Conservation (phyloP, 2,888 invertebrate species). For the Chloroclysta siterata region DNA sequence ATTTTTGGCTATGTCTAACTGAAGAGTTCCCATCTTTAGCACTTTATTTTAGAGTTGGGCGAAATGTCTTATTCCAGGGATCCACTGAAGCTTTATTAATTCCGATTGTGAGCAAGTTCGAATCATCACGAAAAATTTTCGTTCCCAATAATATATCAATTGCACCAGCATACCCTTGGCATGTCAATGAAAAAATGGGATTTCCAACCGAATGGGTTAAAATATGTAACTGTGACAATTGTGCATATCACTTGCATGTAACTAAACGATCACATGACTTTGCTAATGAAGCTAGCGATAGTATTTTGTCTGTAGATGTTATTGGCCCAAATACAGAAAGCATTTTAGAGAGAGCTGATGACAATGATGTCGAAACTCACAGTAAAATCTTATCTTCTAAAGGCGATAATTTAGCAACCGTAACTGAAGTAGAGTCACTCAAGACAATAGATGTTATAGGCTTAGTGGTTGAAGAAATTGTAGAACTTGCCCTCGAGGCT, state of each 20-base stretch:
- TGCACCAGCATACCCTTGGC: constrained; percentile 67
- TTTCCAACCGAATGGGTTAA: constrained; percentile 56
- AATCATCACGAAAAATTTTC: constrained; percentile 42
- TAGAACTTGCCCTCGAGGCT: constrained; percentile 58
- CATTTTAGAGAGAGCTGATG: constrained; percentile 47
- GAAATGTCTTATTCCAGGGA: constrained; percentile 44
- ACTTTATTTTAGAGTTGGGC: constrained; percentile 63
- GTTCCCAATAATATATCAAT: constrained; percentile 58
- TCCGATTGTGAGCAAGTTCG: constrained; percentile 56
- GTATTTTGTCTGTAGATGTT: constrained; percentile 47
- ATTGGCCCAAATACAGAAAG: constrained; percentile 52
- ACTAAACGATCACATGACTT: constrained; percentile 53
- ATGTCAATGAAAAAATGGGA: constrained; percentile 51
- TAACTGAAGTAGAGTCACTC: constrained; percentile 36
- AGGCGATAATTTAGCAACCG: constrained; percentile 9
- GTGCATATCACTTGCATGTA: constrained; percentile 59
- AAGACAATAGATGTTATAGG: constrained; percentile 46
- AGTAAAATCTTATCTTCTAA: constrained; percentile 42
- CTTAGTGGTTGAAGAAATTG: constrained; percentile 51
- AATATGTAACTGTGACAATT: constrained; percentile 52
- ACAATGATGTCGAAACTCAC: constrained; percentile 43
- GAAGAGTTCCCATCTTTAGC: constrained; percentile 51
- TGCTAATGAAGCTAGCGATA: constrained; percentile 39
- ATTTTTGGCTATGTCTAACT: constrained; percentile 51
- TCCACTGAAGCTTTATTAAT: constrained; percentile 57